A percentile compares a stretch with the other conserved stretches of the same genome.
Evolutionary conservation across 2,888 invertebrate species (phyloP).

Genomic region (Nebria brevicollis): DNA sequence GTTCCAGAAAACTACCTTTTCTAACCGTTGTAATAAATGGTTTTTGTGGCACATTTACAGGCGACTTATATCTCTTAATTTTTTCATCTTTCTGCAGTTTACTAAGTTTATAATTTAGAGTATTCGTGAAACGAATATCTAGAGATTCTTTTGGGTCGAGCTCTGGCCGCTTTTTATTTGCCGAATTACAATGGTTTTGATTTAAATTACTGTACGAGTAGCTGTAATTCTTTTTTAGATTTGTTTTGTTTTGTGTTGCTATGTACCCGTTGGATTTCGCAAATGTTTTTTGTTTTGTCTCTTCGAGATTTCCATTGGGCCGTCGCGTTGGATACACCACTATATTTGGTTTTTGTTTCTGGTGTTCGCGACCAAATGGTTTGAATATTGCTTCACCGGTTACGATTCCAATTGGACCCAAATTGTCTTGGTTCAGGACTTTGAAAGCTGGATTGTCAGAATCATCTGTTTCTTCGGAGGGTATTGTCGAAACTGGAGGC

Average conservation of each 20-base stretch:
- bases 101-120: constrained; percentile 76
- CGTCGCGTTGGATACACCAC: constrained; percentile 68
- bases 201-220: constrained; percentile 64
- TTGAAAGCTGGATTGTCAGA: constrained; percentile 58
- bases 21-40: constrained; percentile 86
- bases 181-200: constrained; percentile 54
- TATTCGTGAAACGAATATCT: constrained; percentile 72
- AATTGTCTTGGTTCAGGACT: constrained; percentile 61
- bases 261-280: constrained; percentile 60
- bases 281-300: constrained; percentile 56
- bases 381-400: constrained; percentile 59
- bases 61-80: constrained; percentile 49
- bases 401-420: constrained; percentile 56
- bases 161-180: constrained; percentile 57
- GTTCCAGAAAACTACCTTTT: constrained; percentile 80
- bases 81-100: constrained; percentile 73
- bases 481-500: constrained; percentile 55
- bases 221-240: constrained; percentile 59
- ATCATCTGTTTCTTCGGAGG: constrained; percentile 56
- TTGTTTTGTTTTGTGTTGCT: constrained; percentile 54
- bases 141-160: constrained; percentile 57
- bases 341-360: constrained; percentile 65
- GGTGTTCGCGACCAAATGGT: constrained; percentile 58
- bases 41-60: constrained; percentile 55
- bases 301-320: constrained; percentile 56